Conservation (phyloP, 2,888 invertebrate genomes). For the Pandemis corylana region DNA sequence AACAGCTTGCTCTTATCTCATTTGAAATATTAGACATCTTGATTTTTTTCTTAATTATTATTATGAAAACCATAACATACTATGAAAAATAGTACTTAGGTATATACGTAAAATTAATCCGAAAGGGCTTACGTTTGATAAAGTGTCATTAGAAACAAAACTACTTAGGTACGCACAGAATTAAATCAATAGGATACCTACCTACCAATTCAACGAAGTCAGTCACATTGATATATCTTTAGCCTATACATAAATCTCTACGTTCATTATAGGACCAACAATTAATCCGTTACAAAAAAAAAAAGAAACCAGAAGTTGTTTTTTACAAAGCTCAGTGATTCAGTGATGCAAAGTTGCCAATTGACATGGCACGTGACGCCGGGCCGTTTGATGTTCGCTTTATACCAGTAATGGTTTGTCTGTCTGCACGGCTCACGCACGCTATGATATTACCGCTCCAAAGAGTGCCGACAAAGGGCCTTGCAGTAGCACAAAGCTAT, state of each 20-base stretch:
- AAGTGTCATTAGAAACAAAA: too few species aligned
- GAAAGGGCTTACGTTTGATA: neutral
- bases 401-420: constrained; percentile 71
- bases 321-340: constrained; percentile 42
- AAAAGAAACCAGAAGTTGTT: constrained; percentile 26
- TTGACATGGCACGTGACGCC: constrained; percentile 72
- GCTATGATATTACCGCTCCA: constrained; percentile 51
- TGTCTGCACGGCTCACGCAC: constrained; percentile 66
- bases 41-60: constrained; percentile 17
- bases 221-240: neutral
- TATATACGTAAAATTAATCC: neutral
- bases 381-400: constrained; percentile 75
- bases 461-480: constrained; percentile 74
- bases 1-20: constrained; percentile 66
- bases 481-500: constrained; percentile 79
- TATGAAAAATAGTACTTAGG: neutral
- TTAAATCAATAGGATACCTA: neutral
- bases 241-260: neutral
- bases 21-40: constrained; percentile 46
- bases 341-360: constrained; percentile 46
- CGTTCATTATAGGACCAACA: neutral
- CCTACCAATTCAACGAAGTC: neutral
- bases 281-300: constrained; percentile 25
- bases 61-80: neutral
- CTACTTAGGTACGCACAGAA: neutral